Conservation (phyloP, 2,888 invertebrate genomes). For the Diadromus collaris region DNA sequence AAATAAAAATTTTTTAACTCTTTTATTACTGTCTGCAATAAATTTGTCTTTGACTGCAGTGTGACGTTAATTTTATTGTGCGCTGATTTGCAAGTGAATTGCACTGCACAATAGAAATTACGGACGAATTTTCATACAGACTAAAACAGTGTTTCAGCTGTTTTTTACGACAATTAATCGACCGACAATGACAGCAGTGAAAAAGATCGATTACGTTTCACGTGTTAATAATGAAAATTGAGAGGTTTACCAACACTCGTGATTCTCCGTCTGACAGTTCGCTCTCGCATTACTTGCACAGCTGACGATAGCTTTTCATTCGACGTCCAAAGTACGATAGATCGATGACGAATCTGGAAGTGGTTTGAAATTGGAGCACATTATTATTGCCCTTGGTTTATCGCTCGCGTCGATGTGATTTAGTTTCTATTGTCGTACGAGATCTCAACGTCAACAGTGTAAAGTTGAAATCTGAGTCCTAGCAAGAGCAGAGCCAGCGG, state of each 20-base stretch:
- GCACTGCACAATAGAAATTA: background rate
- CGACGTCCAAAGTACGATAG: slow-evolving; percentile 37
- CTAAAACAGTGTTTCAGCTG: background rate
- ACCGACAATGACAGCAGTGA: background rate
- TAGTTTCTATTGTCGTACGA: background rate
- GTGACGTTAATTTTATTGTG: background rate
- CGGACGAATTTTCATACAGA: background rate
- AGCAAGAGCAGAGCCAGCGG: background rate
- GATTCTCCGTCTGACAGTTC: slow-evolving; percentile 13
- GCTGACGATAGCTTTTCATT: slow-evolving; percentile 2
- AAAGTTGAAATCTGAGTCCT: background rate
- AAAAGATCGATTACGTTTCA: background rate
- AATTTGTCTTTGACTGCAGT: background rate
- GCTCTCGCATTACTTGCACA: slow-evolving; percentile 15
- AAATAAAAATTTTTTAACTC: background rate
- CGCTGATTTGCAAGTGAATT: background rate
- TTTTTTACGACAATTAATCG: background rate
- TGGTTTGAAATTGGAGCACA: slow-evolving; percentile 33
- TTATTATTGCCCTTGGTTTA: slow-evolving; percentile 21
- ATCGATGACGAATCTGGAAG: slow-evolving; percentile 18
- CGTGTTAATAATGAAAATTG: background rate
- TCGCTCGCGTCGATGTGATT: slow-evolving; percentile 16
- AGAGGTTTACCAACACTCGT: background rate
- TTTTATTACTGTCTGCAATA: background rate
- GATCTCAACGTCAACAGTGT: background rate